Evolutionary conservation across 2,113 vertebrate species (phyloP), one percentile per base, ranked within the genome.

Genomic region (Pygoscelis adeliae): DNA sequence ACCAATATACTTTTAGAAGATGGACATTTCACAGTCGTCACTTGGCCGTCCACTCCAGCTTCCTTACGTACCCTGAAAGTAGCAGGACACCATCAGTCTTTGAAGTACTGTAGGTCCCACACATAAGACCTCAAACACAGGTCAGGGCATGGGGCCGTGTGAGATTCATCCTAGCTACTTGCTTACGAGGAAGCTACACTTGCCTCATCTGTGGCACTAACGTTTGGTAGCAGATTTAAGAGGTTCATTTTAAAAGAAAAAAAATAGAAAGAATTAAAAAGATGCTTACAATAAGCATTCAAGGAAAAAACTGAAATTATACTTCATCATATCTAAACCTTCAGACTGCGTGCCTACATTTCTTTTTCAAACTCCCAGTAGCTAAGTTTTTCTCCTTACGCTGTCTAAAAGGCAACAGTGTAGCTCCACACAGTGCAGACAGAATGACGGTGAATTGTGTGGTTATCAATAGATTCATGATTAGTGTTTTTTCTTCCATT

Each of bases 401-500:
- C 63, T 46, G 40, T 23, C 62, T 89, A 21, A 83, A 49, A 50
- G n/a, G 66, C 83, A 65, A 34, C 18, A 50, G 50, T 23, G 56
- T 58, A 93, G 59, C 73, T 93, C 80, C 66, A 71, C 8, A 4
- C 38, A 61, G 2, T 27, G 79, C 62, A 87, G 50, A 65, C 15
- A 58, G 19, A 72, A 77, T 85, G 76, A 87, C 15, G 84, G 70
- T 22, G 42, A 46, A 89, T 93, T 93, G 77, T 89, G 91, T 66
- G 38, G 27, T 84, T 96, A 89, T 90, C 93, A 96, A 87, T 72
- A 29, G 80, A 46, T 30, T 71, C 70, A 65, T 95, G 92, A 97
- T 96, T 65, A 82, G 72, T 25, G 86, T 44, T 56, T 92, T 90
- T 38, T 34, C 81, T 71, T 71, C 77, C 80, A 19, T 50, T 88